phyloP scores from a whole-genome alignment of 1,140 invertebrate genomes.

The Drosophila insularis region DNA sequence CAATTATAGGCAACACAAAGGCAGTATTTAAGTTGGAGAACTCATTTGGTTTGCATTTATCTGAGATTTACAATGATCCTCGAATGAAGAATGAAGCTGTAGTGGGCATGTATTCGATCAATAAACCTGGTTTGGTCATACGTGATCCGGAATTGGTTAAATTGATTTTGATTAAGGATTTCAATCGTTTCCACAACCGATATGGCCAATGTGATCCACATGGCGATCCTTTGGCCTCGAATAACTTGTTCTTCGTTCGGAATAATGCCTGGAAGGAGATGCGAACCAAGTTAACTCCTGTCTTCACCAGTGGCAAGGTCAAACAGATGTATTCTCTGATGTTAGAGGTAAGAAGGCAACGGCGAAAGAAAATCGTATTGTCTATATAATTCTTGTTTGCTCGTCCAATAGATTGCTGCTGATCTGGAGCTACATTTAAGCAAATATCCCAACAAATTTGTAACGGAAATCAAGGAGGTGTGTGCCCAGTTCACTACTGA shows the following conservation, averaged over 20 bases:
- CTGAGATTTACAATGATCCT: conserved; percentile 62
- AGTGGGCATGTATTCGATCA: conserved; percentile 82
- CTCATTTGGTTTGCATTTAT: conserved; percentile 60
- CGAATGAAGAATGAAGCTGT: conserved; percentile 63
- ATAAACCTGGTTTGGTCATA: conserved; percentile 83
- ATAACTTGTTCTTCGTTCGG: conserved; percentile 75
- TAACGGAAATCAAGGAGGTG: conserved; percentile 82
- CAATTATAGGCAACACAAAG: conserved; percentile 68
- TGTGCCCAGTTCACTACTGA: conserved; percentile 84
- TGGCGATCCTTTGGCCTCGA: conserved; percentile 58
- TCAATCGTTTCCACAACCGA: conserved; percentile 73
- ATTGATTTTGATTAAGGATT: conserved; percentile 83
- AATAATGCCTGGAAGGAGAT: conserved; percentile 83
- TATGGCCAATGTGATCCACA: conserved; percentile 58
- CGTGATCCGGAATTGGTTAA: conserved; percentile 84
- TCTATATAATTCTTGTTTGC: neutral
- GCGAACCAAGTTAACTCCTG: conserved; percentile 83
- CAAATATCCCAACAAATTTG: conserved; percentile 18
- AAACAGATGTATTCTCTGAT: conserved; percentile 84
- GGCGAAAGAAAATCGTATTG: no score
- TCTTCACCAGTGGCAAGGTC: conserved; percentile 84
- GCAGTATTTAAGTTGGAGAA: conserved; percentile 47
- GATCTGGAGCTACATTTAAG: conserved; percentile 54
- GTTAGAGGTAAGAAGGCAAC: conserved; percentile 62
- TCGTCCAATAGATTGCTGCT: conserved; percentile 42